Base-by-base conservation (phyloP, 1,140 invertebrate species). In the Drosophila mojavensis region DNA sequence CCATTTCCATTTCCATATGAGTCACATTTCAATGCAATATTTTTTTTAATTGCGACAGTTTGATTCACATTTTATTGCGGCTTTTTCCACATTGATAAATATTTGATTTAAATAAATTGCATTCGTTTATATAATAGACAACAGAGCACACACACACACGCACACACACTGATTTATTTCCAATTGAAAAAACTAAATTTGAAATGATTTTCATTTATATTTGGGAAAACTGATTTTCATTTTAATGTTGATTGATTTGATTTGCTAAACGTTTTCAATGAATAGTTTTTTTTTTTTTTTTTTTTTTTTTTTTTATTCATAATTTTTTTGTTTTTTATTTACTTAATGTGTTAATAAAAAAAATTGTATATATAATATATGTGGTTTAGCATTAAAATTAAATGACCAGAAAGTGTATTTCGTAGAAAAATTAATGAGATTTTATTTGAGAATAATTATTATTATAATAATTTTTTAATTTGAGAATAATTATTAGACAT, bases 71-170 rank as follows among this genome's bases (percentile, higher is more conserved):
- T 62, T 56, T 54, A 47, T 59, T 67, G 66, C 28, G 41, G 17
- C 33, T 69, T 62, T 62, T 48, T 33, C 11, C 36, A 45, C 60
- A 70, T 65, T 73, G 43, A 85, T 85, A 63, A 86, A 86, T 86
- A 81, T 81, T 86, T 86, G 55, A 81, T 85, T 64, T 62, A 43
- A 69, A 85, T 62, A 70, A 74, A 78, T 68, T 78, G 59, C 43
- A 9, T 10, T 47, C 26, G 71, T 79, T 64, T 53, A 60, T n/a
- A 65, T 59, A 48, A 53, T 48, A n/a, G 15, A 30, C 13, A 41
- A 33, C n/a, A 20, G 20, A 17, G 3, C 20, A 24, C 20, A 24
- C 20, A 24, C 20, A 24, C 20, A 11, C n/a, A 30, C 50, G 24
- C 39, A 41, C 43, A 28, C 13, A 26, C 13, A 4, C 15, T 13